A percentile compares a stretch with the other conserved stretches of the same genome.
Evolutionary conservation across 2,797 vertebrate genomes (phyloP).

Genomic region (Lepidocolaptes lacrymiger): DNA sequence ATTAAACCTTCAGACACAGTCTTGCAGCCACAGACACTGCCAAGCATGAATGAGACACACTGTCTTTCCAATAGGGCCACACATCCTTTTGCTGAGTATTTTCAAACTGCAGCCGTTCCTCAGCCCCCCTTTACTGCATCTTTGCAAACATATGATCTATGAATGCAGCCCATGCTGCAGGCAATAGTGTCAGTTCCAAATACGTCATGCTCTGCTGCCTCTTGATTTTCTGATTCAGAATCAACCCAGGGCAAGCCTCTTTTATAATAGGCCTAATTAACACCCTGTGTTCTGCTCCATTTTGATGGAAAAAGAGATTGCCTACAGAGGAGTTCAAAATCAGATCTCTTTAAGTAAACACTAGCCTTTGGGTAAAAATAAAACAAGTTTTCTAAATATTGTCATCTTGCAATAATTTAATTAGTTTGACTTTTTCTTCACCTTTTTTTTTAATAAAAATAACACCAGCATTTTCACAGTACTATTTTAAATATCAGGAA

Average conservation of each 20-base stretch:
- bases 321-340: background rate
- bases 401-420: background rate
- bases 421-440: background rate
- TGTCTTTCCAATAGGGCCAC: background rate
- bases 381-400: background rate
- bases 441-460: background rate
- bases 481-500: background rate
- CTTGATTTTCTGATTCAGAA: slow-evolving; percentile 67
- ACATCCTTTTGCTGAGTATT: slow-evolving; percentile 4
- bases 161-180: slow-evolving; percentile 55
- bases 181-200: slow-evolving; percentile 70
- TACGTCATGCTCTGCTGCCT: slow-evolving; percentile 64
- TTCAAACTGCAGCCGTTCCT: background rate
- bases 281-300: slow-evolving; percentile 7
- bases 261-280: slow-evolving; percentile 69
- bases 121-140: background rate
- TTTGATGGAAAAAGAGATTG: background rate
- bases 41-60: background rate
- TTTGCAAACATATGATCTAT: slow-evolving; percentile 66
- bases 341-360: background rate
- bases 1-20: slow-evolving; percentile 18
- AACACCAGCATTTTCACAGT: background rate
- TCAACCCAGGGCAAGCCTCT: slow-evolving; percentile 57
- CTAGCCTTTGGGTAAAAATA: background rate
- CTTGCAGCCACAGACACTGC: background rate